phyloP scores from a whole-genome alignment of 1,140 invertebrate genomes.

The Ips nitidus region DNA sequence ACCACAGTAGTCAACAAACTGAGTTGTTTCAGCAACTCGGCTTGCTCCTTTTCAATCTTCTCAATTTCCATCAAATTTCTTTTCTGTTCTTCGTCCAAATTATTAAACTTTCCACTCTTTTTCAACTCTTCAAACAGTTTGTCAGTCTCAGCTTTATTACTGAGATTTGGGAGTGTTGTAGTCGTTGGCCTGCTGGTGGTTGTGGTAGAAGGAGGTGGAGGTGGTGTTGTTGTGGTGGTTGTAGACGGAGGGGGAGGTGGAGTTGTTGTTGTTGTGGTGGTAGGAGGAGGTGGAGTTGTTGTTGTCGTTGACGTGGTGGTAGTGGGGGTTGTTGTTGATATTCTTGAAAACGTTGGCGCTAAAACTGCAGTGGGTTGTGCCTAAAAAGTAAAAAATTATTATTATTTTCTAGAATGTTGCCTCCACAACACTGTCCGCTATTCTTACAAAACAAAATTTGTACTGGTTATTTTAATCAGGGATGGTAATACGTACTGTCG shows the following conservation, averaged over 20 bases:
- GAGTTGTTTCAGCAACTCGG: constrained; percentile 48
- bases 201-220: constrained; percentile 9
- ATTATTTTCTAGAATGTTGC: background rate
- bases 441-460: no score
- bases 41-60: constrained; percentile 49
- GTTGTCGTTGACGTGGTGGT: constrained; percentile 23
- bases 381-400: constrained; percentile 21
- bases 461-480: no score
- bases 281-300: constrained; percentile 13
- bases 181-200: constrained; percentile 26
- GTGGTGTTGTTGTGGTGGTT: constrained; percentile 17
- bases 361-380: constrained; percentile 31
- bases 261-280: constrained; percentile 12
- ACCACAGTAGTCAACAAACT: constrained; percentile 49
- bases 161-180: constrained; percentile 15
- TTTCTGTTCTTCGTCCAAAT: constrained; percentile 47
- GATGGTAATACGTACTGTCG: constrained; percentile 14
- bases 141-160: constrained; percentile 25
- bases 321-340: constrained; percentile 26
- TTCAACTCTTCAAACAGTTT: constrained; percentile 30
- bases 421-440: background rate
- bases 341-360: constrained; percentile 28
- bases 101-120: constrained; percentile 36
- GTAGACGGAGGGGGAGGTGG: constrained; percentile 24
- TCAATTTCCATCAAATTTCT: constrained; percentile 47